Evolutionary conservation across 1,140 invertebrate genomes (phyloP), one percentile per base, ranked within the genome.

Genomic region (Drosophila lacteicornis): DNA sequence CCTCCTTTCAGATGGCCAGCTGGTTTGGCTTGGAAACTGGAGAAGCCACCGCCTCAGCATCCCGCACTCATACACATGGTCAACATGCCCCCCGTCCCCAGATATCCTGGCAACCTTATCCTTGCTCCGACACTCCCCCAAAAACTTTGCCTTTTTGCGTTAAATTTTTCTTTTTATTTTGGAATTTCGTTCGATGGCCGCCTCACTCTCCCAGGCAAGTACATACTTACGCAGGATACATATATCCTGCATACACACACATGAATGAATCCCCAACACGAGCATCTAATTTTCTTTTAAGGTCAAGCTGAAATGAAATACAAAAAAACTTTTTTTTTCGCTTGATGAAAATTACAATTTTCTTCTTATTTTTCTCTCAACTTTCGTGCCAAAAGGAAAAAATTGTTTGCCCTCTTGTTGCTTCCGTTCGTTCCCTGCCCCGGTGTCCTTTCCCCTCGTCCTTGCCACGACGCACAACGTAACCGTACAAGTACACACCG

Each of bases 121-220:
- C 46, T 50, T 50, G 40, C 56, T 47, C 47, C 22, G 43, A 40
- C 75, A 49, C 79, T 57, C 60, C 43, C 57, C 58, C 47, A 50
- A 67, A 79, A 86, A 87, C 76, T 83, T 87, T 88, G 79, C 80
- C 83, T 78, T 87, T 84, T 88, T 90, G 85, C 81, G 85, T 88
- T 88, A 88, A 88, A 88, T 88, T 88, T 88, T 90, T 88, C 85
- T 85, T 88, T 88, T 88, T 88, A 88, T 88, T 88, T 88, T 88
- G 85, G 85, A 88, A 90, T 88, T 90, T 90, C 33, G 69, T 90
- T 88, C 85, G 81, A 90, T 88, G 78, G 69, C 71, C 69, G 75
- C 67, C 69, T 62, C 47, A 74, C 70, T 76, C 82, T 79, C 33
- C 49, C 71, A 69, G 45, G 49, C 49, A 63, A 30, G 45, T 73